Conservation (phyloP, 1,140 invertebrate species). For the Heterodera carotae region DNA sequence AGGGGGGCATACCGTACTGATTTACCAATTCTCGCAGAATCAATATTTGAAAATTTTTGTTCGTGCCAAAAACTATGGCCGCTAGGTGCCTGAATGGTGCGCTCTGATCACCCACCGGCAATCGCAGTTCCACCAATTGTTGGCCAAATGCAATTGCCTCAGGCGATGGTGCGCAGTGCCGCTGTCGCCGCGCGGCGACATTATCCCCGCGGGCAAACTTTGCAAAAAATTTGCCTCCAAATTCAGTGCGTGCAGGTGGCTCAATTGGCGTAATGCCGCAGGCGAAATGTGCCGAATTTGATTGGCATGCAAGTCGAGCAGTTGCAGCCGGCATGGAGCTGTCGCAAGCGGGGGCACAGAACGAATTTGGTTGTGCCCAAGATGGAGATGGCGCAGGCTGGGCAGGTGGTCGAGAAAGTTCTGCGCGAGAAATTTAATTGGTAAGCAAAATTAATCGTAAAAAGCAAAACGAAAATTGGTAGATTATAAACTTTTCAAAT, state of each 20-base stretch:
- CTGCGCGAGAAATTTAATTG: constrained; percentile 20
- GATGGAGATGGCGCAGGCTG: constrained; percentile 39
- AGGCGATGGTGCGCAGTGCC: constrained; percentile 37
- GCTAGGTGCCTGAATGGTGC: too few species aligned
- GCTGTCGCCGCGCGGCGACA: constrained; percentile 42
- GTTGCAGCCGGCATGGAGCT: constrained; percentile 7
- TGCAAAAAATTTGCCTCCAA: constrained; percentile 47
- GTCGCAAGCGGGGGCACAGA: constrained; percentile 41
- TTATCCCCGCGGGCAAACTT: constrained; percentile 30
- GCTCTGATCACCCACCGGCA: constrained; percentile 49
- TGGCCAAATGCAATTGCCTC: constrained; percentile 35
- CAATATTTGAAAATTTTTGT: too few species aligned
- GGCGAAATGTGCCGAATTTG: constrained; percentile 35
- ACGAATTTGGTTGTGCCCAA: constrained; percentile 47
- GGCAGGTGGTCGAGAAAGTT: constrained; percentile 51
- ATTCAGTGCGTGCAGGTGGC: constrained; percentile 39
- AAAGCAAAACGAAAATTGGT: constrained; percentile 18
- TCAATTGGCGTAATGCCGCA: constrained; percentile 40
- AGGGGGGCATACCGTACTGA: too few species aligned
- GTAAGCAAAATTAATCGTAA: not conserved
- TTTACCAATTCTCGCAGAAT: too few species aligned
- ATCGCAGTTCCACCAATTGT: constrained; percentile 56
- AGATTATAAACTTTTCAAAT: constrained; percentile 21
- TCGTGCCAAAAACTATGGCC: too few species aligned
- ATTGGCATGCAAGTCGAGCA: constrained; percentile 48